Base-by-base conservation (phyloP, 1,140 invertebrate species). In the Choristoneura fumiferana region DNA sequence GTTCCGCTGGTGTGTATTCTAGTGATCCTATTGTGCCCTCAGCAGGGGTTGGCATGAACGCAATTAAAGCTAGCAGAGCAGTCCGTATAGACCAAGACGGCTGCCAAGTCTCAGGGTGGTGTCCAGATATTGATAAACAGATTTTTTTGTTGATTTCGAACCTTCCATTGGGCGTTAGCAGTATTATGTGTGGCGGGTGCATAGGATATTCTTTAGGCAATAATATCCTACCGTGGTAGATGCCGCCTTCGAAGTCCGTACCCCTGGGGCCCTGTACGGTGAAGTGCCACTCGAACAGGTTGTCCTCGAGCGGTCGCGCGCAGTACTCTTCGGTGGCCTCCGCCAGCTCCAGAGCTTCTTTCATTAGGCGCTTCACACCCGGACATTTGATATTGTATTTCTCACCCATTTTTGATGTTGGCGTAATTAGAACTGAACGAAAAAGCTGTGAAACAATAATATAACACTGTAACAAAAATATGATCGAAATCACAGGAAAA, bases 231-330 rank as follows among this genome's bases (percentile, higher is more conserved):
- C 96, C 97, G 89, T 98, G 97, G 82, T 98, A 98, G 60, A 97
- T 90, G 33, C 97, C 97, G 60, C 93, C 94, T 69, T 96, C 95
- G 90, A 97, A 98, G 40, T 98, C 96, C 0, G 95, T 94, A 4
- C 94, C 95, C 29, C 92, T 91, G 18, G 97, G 96, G 8, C 97
- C 97, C 76, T 95, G 91, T 6, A 99, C 94, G 0, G 98, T 99
- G 84, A 99, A 99, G 89, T 99, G 98, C 98, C 98, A 99, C 83
- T 99, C 98, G 90, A 99, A 99, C 18, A 99, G 87, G 90, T 99
- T 99, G 74, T 98, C 97, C 83, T 99, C 97, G 12, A 99, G 84
- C 17, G 98, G 98, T 71, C 94, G 94, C 14, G 97, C 97, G 90
- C 91, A 95, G 84, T 97, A 98, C 81, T 98, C 95, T 76, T 97